Percentiles rank a stretch among this genome's conserved stretches.
phyloP scores from a whole-genome alignment of 2,888 invertebrate species.

The Eupithecia tripunctaria region DNA sequence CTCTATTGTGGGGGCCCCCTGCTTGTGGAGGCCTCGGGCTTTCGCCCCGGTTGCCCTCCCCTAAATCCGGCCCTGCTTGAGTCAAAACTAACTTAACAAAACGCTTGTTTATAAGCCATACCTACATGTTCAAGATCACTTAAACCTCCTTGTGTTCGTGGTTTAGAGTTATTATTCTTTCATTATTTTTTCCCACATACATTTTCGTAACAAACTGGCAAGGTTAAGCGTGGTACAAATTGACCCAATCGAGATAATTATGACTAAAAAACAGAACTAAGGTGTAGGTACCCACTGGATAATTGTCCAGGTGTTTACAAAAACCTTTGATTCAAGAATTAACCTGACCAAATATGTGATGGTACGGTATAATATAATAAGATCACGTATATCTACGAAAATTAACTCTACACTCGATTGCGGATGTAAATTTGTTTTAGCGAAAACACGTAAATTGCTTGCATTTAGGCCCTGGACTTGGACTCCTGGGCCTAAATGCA shows the following conservation, averaged over 20 bases:
- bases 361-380: background rate
- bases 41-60: too few relatives aligned
- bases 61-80: too few relatives aligned
- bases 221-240: constrained; percentile 19
- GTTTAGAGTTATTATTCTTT: background rate
- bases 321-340: background rate
- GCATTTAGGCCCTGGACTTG: background rate
- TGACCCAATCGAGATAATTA: background rate
- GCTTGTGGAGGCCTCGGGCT: too few relatives aligned
- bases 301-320: constrained; percentile 4
- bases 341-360: background rate
- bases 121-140: background rate
- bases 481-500: too few relatives aligned
- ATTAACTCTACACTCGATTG: background rate
- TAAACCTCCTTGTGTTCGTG: background rate
- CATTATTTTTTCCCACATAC: background rate
- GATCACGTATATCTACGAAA: background rate
- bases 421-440: background rate
- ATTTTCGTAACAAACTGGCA: constrained; percentile 12
- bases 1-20: too few relatives aligned
- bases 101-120: background rate
- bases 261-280: constrained; percentile 10
- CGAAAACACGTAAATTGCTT: background rate
- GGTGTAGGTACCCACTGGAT: background rate
- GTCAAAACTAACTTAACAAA: background rate